Percentiles rank a stretch among this genome's conserved stretches.
Evolutionary conservation across 2,797 vertebrate species (phyloP).

Genomic region (Paratrypauchen microcephalus): DNA sequence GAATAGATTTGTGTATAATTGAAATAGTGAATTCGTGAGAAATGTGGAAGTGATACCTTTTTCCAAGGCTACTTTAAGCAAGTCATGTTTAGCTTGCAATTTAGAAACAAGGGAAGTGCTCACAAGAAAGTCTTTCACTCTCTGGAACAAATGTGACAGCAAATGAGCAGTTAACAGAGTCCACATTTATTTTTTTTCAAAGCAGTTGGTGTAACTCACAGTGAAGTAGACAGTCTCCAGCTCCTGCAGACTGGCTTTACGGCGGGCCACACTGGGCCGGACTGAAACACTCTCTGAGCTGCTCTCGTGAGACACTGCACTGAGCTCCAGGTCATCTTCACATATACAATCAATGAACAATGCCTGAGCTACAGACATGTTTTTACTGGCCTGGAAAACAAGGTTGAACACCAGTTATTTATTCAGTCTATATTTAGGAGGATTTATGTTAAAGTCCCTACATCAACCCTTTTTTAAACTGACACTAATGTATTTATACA

Average conservation of each 20-base stretch:
- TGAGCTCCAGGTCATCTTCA: constrained; percentile 69
- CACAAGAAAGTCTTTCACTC: constrained; percentile 82
- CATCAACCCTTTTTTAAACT: too few relatives aligned
- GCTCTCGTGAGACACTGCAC: constrained; percentile 63
- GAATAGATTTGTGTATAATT: constrained; percentile 4
- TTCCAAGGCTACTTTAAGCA: constrained; percentile 83
- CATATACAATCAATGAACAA: constrained; percentile 62
- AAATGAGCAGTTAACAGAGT: background rate
- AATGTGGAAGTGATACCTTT: constrained; percentile 76
- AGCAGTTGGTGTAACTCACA: constrained; percentile 64
- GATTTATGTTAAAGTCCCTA: background rate
- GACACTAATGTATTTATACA: too few relatives aligned
- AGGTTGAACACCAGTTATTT: background rate
- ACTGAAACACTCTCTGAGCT: constrained; percentile 66
- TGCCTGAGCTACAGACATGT: constrained; percentile 43
- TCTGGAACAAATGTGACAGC: constrained; percentile 67
- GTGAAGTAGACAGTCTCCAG: constrained; percentile 79
- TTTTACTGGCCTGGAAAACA: constrained; percentile 53
- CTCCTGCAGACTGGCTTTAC: constrained; percentile 81
- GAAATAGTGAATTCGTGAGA: background rate
- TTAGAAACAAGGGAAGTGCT: constrained; percentile 81
- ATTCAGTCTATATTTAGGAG: background rate
- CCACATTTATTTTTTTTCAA: too few relatives aligned
- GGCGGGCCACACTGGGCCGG: constrained; percentile 69
- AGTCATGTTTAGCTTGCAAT: constrained; percentile 85